Conservation (phyloP, 2,888 invertebrate species). For the Melipona bicolor region DNA sequence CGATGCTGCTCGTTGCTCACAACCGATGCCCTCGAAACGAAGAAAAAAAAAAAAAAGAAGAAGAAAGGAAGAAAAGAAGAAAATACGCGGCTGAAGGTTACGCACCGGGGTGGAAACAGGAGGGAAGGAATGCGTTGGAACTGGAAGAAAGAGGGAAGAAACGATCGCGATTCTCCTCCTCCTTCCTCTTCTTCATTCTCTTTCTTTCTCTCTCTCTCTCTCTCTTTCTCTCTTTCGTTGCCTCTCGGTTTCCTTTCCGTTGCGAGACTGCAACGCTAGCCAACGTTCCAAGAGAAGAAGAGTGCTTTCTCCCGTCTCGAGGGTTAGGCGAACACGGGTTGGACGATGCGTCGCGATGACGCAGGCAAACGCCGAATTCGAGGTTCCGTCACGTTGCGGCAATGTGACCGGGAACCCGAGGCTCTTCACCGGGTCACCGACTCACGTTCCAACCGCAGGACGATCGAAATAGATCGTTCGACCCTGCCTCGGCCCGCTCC, state of each 20-base stretch:
- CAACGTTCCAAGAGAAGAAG: no score
- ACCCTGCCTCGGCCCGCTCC: background rate
- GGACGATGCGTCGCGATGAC: conserved; percentile 12
- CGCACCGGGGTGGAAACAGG: conserved; percentile 55
- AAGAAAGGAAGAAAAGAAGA: background rate
- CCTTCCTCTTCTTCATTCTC: conserved; percentile 18
- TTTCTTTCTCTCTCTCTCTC: conserved; percentile 23
- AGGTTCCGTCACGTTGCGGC: conserved; percentile 57
- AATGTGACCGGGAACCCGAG: conserved; percentile 60
- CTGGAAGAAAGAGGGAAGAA: conserved; percentile 44
- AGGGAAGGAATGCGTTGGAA: conserved; percentile 58
- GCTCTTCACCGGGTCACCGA: conserved; percentile 54
- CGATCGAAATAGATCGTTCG: conserved; percentile 66
- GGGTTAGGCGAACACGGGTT: background rate
- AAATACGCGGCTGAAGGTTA: conserved; percentile 65
- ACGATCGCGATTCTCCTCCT: conserved; percentile 15
- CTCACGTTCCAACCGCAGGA: conserved; percentile 58
- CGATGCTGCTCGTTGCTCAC: conserved; percentile 45
- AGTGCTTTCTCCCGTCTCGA: background rate
- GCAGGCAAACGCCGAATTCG: conserved; percentile 29
- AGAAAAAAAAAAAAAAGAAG: no score
- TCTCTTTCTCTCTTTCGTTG: conserved; percentile 20
- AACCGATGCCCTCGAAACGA: conserved; percentile 63
- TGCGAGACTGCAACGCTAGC: background rate
- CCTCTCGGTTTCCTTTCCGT: background rate